phyloP scores from a whole-genome alignment of 2,888 invertebrate genomes.

The Carpatolechia fugitivella region DNA sequence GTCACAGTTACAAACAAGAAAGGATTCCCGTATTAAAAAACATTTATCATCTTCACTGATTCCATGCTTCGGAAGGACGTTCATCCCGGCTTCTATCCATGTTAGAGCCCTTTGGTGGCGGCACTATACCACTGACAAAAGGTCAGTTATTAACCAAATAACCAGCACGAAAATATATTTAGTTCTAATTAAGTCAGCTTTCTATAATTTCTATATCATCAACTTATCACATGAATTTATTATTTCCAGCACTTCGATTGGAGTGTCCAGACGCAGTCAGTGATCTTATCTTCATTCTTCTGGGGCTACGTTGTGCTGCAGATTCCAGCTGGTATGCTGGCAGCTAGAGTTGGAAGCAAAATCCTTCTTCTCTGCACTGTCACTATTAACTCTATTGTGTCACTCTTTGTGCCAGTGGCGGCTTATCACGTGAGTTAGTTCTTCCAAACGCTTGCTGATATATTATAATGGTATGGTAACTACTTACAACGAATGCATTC shows the following conservation, averaged over 20 bases:
- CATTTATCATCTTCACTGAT: too few species aligned
- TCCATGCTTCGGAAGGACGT: too few species aligned
- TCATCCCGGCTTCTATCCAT: too few species aligned
- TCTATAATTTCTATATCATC: background rate
- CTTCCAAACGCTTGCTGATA: background rate
- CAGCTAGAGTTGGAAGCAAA: constrained; percentile 83
- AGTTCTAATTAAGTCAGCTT: too few species aligned
- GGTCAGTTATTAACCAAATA: too few species aligned
- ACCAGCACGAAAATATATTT: too few species aligned
- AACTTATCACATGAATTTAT: background rate
- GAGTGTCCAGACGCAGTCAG: constrained; percentile 62
- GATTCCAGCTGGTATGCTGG: constrained; percentile 82
- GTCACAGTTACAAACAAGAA: too few species aligned
- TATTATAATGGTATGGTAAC: too few species aligned
- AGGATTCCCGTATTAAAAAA: too few species aligned
- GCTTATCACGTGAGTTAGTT: constrained; percentile 36
- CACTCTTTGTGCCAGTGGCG: constrained; percentile 30
- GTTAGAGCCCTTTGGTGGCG: too few species aligned
- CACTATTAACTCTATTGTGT: constrained; percentile 49
- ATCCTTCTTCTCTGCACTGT: constrained; percentile 60
- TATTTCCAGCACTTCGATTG: constrained; percentile 58
- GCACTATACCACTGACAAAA: too few species aligned
- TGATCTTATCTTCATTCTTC: constrained; percentile 74
- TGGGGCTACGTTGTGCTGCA: constrained; percentile 84
- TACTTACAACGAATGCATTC: too few species aligned